A percentile compares a stretch with the other conserved stretches of the same genome.
These are phyloP conservation scores for Zoanthus sansibaricus DNA, from an alignment of 92 coral and sea anemone genomes.

Conservation along the genomic window DNA sequence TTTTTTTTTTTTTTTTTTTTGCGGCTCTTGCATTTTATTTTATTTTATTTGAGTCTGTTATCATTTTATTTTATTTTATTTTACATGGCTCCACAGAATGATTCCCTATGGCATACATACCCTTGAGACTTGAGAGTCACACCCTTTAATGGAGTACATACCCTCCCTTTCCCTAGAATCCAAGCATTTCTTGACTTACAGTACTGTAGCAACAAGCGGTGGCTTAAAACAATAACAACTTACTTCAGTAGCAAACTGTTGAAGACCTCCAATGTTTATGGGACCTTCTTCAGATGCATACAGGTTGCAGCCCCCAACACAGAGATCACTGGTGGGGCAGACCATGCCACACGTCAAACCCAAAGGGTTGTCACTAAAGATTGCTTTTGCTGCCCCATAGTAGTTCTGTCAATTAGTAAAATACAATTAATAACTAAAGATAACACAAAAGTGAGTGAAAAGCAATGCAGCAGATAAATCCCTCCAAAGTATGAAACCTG, in stretches of 20 bases:
- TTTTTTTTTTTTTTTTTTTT: too few species aligned
- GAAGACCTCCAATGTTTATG: conserved; percentile 97
- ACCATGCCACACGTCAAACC: conserved; percentile 99
- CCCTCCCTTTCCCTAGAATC: too few species aligned
- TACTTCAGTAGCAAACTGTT: conserved; percentile 99
- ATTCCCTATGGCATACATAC: too few species aligned
- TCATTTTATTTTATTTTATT: too few species aligned
- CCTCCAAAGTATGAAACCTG: neutral
- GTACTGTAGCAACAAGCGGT: too few species aligned
- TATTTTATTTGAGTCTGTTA: too few species aligned
- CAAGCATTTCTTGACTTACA: too few species aligned
- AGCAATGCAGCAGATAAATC: neutral
- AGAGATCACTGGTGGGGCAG: conserved; percentile 98
- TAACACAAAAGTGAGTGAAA: neutral
- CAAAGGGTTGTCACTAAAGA: conserved; percentile 98
- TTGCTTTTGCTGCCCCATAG: conserved; percentile 97
- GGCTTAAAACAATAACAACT: neutral
- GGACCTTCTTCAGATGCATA: conserved; percentile 99
- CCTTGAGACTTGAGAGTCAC: too few species aligned
- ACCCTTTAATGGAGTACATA: too few species aligned
- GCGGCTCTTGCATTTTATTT: too few species aligned
- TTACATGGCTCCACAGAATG: too few species aligned
- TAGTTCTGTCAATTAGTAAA: conserved; percentile 69
- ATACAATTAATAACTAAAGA: neutral
- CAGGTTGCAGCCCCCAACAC: conserved; percentile 99